A percentile compares a stretch with the other conserved stretches of the same genome.
Conservation (phyloP, 2,888 invertebrate genomes). For the Xylota sylvarum region DNA sequence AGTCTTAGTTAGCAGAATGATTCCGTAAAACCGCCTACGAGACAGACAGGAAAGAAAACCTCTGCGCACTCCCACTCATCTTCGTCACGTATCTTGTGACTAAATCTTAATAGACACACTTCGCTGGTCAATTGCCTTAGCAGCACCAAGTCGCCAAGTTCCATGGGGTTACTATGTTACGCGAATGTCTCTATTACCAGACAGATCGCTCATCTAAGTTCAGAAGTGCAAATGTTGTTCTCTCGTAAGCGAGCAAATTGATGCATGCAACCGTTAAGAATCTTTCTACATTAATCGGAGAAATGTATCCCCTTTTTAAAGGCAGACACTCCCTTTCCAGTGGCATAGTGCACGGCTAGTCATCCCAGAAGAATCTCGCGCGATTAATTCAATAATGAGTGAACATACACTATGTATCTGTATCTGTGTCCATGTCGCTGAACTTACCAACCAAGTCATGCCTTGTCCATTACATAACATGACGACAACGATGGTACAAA, state of each 20-base stretch:
- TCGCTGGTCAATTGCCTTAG: constrained; percentile 67
- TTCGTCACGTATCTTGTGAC: constrained; percentile 41
- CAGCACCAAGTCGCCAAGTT: constrained; percentile 41
- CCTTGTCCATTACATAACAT: constrained; percentile 42
- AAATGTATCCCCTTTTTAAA: constrained; percentile 32
- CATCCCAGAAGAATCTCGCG: constrained; percentile 40
- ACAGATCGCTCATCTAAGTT: constrained; percentile 31
- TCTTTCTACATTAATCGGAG: constrained; percentile 31
- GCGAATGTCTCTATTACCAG: constrained; percentile 30
- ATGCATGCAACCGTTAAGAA: constrained; percentile 22
- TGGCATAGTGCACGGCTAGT: constrained; percentile 26
- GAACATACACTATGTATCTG: constrained; percentile 5
- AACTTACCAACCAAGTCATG: constrained; percentile 18
- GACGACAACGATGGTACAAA: constrained; percentile 10
- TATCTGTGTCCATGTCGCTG: constrained; percentile 20
- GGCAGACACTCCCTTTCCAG: constrained; percentile 40
- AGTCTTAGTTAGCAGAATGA: constrained; percentile 11
- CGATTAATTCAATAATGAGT: constrained; percentile 52
- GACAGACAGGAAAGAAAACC: no score
- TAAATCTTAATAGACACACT: constrained; percentile 69
- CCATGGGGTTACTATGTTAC: constrained; percentile 71
- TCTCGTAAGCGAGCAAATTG: background rate
- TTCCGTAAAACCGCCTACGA: constrained; percentile 39
- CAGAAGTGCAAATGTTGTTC: constrained; percentile 54
- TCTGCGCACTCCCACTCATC: constrained; percentile 48